These are phyloP conservation scores for Archips crataeganus DNA, from an alignment of 2,888 invertebrate genomes.

Conservation along the genomic window DNA sequence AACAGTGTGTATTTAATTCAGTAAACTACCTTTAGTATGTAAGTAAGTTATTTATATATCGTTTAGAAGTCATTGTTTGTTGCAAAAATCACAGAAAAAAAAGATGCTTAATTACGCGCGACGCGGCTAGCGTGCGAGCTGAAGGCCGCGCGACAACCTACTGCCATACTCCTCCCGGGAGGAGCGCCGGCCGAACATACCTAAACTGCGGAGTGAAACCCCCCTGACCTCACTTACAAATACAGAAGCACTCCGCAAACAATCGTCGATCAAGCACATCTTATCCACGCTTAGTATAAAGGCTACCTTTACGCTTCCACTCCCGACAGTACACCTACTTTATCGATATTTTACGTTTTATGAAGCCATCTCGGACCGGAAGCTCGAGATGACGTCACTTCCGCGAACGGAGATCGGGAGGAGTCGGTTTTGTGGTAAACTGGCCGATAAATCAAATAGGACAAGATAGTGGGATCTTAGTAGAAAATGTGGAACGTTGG, in stretches of 20 bases:
- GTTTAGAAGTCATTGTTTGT: too few species aligned
- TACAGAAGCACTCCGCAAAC: background rate
- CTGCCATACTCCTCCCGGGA: too few species aligned
- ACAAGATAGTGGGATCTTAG: background rate
- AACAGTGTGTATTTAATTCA: too few species aligned
- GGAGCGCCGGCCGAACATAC: too few species aligned
- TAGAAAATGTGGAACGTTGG: background rate
- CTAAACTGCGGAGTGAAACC: too few species aligned
- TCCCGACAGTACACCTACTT: background rate
- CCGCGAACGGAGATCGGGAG: constrained; percentile 20
- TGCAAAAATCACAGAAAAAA: too few species aligned
- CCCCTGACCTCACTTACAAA: background rate
- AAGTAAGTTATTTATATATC: too few species aligned
- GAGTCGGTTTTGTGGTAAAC: constrained; percentile 16
- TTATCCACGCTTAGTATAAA: background rate
- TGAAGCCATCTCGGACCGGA: constrained; percentile 26
- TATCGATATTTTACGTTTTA: constrained; percentile 26
- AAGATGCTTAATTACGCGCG: too few species aligned
- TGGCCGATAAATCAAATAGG: constrained; percentile 20
- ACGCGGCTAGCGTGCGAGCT: too few species aligned
- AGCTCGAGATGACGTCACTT: constrained; percentile 22
- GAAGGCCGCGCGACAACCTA: too few species aligned
- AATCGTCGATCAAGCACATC: background rate
- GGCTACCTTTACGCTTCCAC: background rate
- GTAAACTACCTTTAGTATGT: too few species aligned